Evolutionary conservation across 92 coral and sea anemone species (phyloP).

Genomic region (Epizoanthus ramosus): DNA sequence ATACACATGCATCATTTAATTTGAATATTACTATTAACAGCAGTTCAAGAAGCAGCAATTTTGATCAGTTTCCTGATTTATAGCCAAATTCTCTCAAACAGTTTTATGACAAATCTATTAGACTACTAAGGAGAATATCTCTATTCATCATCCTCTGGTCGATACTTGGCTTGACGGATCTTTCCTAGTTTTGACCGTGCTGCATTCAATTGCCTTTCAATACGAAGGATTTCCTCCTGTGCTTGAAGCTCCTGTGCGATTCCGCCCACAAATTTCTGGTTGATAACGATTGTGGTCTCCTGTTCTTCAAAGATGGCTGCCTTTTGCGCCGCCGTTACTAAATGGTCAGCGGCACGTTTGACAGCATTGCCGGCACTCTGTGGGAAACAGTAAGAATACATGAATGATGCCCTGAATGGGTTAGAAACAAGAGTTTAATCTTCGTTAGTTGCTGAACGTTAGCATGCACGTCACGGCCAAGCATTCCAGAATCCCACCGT

Average conservation of each 20-base stretch:
- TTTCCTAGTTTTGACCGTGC: conserved; percentile 85
- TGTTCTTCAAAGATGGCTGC: conserved; percentile 99
- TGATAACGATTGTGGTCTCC: conserved; percentile 92
- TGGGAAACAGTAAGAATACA: background rate
- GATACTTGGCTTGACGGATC: conserved; percentile 90
- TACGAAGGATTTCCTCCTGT: conserved; percentile 90
- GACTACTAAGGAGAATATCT: background rate
- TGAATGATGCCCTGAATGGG: background rate
- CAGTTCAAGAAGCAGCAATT: no score
- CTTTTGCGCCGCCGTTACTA: conserved; percentile 94
- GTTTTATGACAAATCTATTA: background rate
- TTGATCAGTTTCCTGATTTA: no score
- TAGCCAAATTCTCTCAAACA: background rate
- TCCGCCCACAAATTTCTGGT: conserved; percentile 98
- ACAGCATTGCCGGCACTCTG: conserved; percentile 98
- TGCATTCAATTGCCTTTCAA: conserved; percentile 85
- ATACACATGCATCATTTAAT: no score
- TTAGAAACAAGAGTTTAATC: background rate
- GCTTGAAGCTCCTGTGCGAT: conserved; percentile 98
- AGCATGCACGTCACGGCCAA: no score
- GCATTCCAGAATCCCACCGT: no score
- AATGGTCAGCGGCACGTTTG: conserved; percentile 93
- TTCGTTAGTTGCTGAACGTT: background rate
- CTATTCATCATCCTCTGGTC: conserved; percentile 86
- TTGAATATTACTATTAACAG: no score